Base-by-base conservation (phyloP, 2,113 vertebrate genomes). In the Nothocercus nigrocapillus region DNA sequence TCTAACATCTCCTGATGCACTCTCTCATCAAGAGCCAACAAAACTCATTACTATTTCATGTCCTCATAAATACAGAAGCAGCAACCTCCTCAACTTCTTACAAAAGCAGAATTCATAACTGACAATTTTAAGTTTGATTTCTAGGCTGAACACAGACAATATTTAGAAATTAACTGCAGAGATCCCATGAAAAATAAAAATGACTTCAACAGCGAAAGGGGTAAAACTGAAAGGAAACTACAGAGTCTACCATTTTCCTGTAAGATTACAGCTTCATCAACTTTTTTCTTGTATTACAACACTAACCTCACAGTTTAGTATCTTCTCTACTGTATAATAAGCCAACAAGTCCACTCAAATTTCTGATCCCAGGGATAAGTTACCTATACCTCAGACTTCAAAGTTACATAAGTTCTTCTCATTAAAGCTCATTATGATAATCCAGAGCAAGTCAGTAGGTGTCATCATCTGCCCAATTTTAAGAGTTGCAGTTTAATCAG, bases 361-460 rank as follows among this genome's bases (percentile, higher is more conserved):
- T 67, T 70, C 68, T 45, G 9, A 89, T 67, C 21, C 69, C 6
- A 58, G n/a, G 16, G 36, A 67, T 83, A 75, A 47, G 21, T 47
- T 59, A 54, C 68, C 72, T 32, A 3, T 18, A 78, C 11, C 47
- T 59, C 27, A 85, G 36, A 91, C 79, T 49, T 53, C 5, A 12
- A 82, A 72, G 30, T 90, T 93, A 59, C 2, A 0, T 27, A 93
- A 94, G 21, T 77, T 70, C 67, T 85, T 73, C 63, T 91, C 64
- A 34, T 38, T 85, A 59, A 87, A 89, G 51, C n/a, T 63, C 30
- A 89, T 76, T 69, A 80, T 15, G 54, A 77, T 59, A 94, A 88
- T n/a, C 53, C 82, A 88, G 53, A 92, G 86, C 44, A 87, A 95
- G 66, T 82, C 58, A 87, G 81, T 45, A 73, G 83, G 77, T 91